phyloP scores from a whole-genome alignment of 1,140 invertebrate genomes.

The Tetramorium simillimum region DNA sequence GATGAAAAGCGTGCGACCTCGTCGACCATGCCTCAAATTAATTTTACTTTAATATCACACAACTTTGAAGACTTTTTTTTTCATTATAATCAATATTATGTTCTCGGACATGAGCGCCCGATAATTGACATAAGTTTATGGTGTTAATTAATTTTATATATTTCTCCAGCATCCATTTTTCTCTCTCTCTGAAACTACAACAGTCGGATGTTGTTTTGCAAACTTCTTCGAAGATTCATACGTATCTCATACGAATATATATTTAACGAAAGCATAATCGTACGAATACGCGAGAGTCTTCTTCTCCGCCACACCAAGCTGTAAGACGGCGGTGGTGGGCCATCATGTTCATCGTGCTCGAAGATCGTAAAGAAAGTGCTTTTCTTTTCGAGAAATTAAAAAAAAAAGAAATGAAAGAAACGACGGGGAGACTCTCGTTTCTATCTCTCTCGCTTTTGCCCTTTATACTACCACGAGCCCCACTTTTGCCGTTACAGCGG shows the following conservation, averaged over 20 bases:
- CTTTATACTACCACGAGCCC: not conserved
- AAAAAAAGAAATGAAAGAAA: slow-evolving; percentile 37
- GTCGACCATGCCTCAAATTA: slow-evolving; percentile 43
- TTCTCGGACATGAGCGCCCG: slow-evolving; percentile 54
- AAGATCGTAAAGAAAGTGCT: slow-evolving; percentile 54
- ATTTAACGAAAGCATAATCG: not conserved
- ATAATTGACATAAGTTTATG: slow-evolving; percentile 69
- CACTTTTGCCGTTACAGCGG: not conserved
- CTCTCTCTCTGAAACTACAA: slow-evolving; percentile 7
- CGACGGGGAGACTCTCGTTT: not conserved
- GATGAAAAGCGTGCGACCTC: slow-evolving; percentile 65
- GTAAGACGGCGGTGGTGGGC: not conserved
- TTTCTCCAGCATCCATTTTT: slow-evolving; percentile 27
- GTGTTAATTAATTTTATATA: slow-evolving; percentile 46
- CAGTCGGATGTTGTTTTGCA: not conserved
- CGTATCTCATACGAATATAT: not conserved
- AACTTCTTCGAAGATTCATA: not conserved
- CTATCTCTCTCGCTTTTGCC: not conserved
- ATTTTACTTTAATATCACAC: slow-evolving; percentile 46
- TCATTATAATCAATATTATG: slow-evolving; percentile 21
- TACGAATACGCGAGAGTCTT: not conserved
- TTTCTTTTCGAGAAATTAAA: slow-evolving; percentile 14
- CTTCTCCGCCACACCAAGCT: not conserved
- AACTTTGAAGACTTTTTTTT: slow-evolving; percentile 53
- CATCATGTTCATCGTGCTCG: slow-evolving; percentile 65